Evolutionary conservation across 2,113 vertebrate genomes (phyloP).

Genomic region (Phylloscopus whistleri): DNA sequence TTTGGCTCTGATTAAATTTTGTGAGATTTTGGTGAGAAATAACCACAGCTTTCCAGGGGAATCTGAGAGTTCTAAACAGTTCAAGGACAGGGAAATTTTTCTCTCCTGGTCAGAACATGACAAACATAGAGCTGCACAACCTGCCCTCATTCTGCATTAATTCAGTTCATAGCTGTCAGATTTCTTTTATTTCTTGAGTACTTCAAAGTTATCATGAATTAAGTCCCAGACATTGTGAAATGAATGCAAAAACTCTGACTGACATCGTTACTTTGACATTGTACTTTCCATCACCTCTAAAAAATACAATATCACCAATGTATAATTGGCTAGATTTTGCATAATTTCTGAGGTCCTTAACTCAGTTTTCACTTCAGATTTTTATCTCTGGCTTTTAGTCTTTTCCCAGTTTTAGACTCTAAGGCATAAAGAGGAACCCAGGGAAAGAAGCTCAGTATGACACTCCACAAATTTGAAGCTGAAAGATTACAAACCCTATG

Average conservation of each 20-base stretch:
- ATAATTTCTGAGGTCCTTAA: not conserved
- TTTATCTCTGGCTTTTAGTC: not conserved
- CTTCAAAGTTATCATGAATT: not conserved
- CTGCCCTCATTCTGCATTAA: not conserved
- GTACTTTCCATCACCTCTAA: not conserved
- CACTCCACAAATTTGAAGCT: not conserved
- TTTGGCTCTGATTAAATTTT: conserved; percentile 23
- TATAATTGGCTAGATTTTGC: not conserved
- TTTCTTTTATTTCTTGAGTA: not conserved
- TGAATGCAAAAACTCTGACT: not conserved
- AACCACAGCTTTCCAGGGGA: not conserved
- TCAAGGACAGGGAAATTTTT: not conserved
- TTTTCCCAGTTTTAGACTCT: not conserved
- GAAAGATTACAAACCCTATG: not conserved
- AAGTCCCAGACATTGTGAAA: not conserved
- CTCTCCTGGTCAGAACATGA: not conserved
- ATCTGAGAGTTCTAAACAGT: not conserved
- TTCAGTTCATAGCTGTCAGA: not conserved
- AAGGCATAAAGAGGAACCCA: not conserved
- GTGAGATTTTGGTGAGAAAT: conserved; percentile 1
- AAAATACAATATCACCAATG: not conserved
- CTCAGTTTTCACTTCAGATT: not conserved
- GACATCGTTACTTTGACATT: not conserved
- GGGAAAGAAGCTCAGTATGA: not conserved
- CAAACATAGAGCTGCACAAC: not conserved